These are phyloP conservation scores for Saturnia japonica DNA, from an alignment of 2,888 invertebrate species.

Conservation along the genomic window DNA sequence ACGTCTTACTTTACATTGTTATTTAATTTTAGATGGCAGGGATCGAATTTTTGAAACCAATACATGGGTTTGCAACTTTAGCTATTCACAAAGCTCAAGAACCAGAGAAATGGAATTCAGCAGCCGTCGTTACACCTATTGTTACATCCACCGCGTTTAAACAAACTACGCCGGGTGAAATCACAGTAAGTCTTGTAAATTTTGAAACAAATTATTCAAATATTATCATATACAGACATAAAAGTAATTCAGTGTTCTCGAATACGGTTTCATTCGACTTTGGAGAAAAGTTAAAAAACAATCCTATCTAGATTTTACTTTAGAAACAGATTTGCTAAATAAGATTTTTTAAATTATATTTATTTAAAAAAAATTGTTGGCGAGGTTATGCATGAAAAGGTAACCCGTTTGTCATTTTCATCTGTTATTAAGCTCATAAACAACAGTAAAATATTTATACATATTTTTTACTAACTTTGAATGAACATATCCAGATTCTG, in stretches of 20 bases:
- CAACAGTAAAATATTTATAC: too few species aligned
- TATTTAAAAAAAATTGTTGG: too few species aligned
- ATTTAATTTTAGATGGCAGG: conserved; percentile 59
- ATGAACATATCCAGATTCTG: neutral
- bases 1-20: neutral
- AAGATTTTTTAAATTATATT: too few species aligned
- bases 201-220: neutral
- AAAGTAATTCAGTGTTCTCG: neutral
- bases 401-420: too few species aligned
- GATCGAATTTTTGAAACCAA: conserved; percentile 81
- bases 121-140: conserved; percentile 94
- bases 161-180: conserved; percentile 92
- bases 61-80: conserved; percentile 90
- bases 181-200: conserved; percentile 81
- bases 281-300: neutral
- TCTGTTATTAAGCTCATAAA: too few species aligned
- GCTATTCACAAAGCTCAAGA: conserved; percentile 97
- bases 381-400: too few species aligned
- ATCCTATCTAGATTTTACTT: neutral
- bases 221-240: too few species aligned
- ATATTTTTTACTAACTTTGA: neutral
- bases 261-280: neutral
- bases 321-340: too few species aligned
- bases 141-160: conserved; percentile 95
- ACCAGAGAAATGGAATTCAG: conserved; percentile 93